Evolutionary conservation across 2,888 invertebrate species (phyloP).

Genomic region (Patella depressa): DNA sequence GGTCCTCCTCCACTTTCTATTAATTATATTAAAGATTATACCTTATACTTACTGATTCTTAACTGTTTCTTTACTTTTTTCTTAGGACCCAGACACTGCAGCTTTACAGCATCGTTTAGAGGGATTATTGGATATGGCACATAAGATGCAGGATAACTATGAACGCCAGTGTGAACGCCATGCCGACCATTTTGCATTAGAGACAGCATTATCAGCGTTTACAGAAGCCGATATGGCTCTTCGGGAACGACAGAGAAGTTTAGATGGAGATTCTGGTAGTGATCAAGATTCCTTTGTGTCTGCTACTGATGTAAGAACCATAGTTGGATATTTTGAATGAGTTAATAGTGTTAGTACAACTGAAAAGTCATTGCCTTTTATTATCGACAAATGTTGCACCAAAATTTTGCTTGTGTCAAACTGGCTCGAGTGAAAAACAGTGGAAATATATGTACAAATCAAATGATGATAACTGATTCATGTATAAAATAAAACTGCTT

Average conservation of each 20-base stretch:
- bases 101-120: constrained; percentile 79
- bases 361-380: no score
- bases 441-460: background rate
- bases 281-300: constrained; percentile 91
- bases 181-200: constrained; percentile 60
- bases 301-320: constrained; percentile 82
- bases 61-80: background rate
- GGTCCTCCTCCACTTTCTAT: no score
- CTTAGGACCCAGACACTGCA: constrained; percentile 59
- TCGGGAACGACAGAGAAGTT: constrained; percentile 41
- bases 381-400: no score
- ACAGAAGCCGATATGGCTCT: constrained; percentile 47
- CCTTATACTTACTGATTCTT: no score
- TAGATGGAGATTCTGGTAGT: constrained; percentile 60
- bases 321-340: no score
- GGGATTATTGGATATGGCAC: constrained; percentile 85
- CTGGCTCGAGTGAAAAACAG: no score
- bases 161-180: constrained; percentile 59
- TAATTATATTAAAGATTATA: no score
- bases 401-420: no score
- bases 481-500: background rate
- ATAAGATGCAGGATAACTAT: constrained; percentile 84
- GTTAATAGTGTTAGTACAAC: no score
- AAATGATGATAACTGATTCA: background rate
- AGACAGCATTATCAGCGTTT: constrained; percentile 59